A percentile compares a stretch with the other conserved stretches of the same genome.
These are phyloP conservation scores for Microplitis mediator DNA, from an alignment of 1,140 invertebrate species.

Conservation along the genomic window DNA sequence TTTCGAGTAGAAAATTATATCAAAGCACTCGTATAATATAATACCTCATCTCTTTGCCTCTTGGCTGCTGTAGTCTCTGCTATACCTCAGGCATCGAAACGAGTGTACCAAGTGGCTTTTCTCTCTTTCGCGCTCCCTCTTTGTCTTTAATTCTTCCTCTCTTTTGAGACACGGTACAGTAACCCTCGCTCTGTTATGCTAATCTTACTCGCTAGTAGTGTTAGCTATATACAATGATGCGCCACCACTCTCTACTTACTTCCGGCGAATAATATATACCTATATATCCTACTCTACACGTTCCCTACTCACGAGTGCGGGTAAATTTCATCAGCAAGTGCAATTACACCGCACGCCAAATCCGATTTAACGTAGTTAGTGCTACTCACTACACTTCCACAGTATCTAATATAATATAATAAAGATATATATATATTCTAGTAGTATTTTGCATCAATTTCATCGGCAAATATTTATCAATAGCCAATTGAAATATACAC, in stretches of 20 bases:
- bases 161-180: constrained; percentile 6
- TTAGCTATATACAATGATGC: not conserved
- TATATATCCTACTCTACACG: not conserved
- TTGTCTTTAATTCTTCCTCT: not conserved
- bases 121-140: too few species aligned
- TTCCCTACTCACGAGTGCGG: not conserved
- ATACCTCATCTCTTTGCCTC: too few species aligned
- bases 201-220: not conserved
- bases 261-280: not conserved
- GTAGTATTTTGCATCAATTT: not conserved
- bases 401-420: not conserved
- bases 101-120: too few species aligned
- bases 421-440: not conserved
- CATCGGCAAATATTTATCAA: not conserved
- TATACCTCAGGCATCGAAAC: too few species aligned
- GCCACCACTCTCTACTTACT: not conserved
- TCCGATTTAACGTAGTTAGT: not conserved
- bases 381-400: too few species aligned
- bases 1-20: too few species aligned
- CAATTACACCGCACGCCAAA: constrained; percentile 10
- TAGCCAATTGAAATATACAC: not conserved
- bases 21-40: too few species aligned
- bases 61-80: too few species aligned
- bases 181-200: constrained; percentile 11
- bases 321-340: constrained; percentile 10